Percentiles rank a stretch among this genome's conserved stretches.
phyloP scores from a whole-genome alignment of 2,797 vertebrate genomes.

The Sebastolobus altivelis region DNA sequence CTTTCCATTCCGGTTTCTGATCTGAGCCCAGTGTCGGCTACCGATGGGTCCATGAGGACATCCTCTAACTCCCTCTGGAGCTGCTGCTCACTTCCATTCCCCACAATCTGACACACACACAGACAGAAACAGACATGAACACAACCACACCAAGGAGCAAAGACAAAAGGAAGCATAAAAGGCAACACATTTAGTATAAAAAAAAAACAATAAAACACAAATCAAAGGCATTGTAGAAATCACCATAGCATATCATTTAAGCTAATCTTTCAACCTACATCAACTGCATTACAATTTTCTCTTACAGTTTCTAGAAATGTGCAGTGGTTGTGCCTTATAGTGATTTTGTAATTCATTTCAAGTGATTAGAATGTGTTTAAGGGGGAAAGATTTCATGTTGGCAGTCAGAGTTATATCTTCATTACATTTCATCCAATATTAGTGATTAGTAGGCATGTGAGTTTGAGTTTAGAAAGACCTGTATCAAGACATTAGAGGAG shows the following conservation, averaged over 20 bases:
- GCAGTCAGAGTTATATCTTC: conserved; percentile 12
- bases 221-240: conserved; percentile 21
- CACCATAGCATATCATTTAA: neutral
- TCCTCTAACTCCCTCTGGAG: conserved; percentile 96
- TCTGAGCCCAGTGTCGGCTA: conserved; percentile 85
- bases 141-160: conserved; percentile 36
- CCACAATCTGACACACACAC: conserved; percentile 90
- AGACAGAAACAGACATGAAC: conserved; percentile 28
- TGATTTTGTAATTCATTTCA: conserved; percentile 22
- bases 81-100: conserved; percentile 99
- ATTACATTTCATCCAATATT: conserved; percentile 44
- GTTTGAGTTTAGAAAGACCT: conserved; percentile 27
- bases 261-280: neutral
- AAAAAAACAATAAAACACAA: neutral
- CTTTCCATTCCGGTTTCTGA: conserved; percentile 75
- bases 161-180: conserved; percentile 19
- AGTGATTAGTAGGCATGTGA: conserved; percentile 65
- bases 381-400: conserved; percentile 3
- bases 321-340: conserved; percentile 1
- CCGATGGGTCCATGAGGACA: conserved; percentile 95
- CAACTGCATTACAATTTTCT: neutral
- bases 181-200: neutral
- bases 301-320: conserved; percentile 4
- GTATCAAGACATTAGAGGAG: conserved; percentile 13
- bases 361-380: conserved; percentile 19